phyloP scores from a whole-genome alignment of 35 echinoderm and acorn worm genomes.

The Diadema setosum region DNA sequence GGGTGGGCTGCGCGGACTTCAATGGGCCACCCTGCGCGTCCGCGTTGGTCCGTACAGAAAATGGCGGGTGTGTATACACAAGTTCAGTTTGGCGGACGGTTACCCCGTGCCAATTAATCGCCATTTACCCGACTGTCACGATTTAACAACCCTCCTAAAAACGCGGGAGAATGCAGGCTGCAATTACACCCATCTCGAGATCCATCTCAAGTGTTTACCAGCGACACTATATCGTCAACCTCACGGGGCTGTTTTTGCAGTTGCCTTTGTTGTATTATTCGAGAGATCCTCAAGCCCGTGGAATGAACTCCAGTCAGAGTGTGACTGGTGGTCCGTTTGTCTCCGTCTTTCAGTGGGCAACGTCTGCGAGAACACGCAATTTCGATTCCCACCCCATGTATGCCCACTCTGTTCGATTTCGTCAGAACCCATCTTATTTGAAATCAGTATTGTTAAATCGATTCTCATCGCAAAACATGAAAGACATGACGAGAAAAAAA shows the following conservation, averaged over 20 bases:
- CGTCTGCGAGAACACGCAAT: too few relatives aligned
- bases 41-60: not conserved
- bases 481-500: too few relatives aligned
- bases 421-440: too few relatives aligned
- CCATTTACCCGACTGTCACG: not conserved
- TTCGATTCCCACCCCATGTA: too few relatives aligned
- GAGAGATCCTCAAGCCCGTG: not conserved
- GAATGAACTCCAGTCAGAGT: not conserved
- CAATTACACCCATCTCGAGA: not conserved
- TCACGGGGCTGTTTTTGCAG: too few relatives aligned
- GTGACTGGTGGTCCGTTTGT: not conserved
- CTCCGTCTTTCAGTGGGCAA: not conserved
- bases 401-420: too few relatives aligned
- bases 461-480: too few relatives aligned
- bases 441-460: too few relatives aligned
- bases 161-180: not conserved
- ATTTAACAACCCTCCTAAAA: not conserved
- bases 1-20: not conserved
- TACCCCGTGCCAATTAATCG: not conserved
- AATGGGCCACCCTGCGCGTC: not conserved
- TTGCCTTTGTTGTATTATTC: not conserved
- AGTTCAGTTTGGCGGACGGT: not conserved
- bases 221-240: too few relatives aligned
- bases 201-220: not conserved
- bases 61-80: not conserved